Base-by-base conservation (phyloP, 2,113 vertebrate genomes). In the Notothenia rossii region DNA sequence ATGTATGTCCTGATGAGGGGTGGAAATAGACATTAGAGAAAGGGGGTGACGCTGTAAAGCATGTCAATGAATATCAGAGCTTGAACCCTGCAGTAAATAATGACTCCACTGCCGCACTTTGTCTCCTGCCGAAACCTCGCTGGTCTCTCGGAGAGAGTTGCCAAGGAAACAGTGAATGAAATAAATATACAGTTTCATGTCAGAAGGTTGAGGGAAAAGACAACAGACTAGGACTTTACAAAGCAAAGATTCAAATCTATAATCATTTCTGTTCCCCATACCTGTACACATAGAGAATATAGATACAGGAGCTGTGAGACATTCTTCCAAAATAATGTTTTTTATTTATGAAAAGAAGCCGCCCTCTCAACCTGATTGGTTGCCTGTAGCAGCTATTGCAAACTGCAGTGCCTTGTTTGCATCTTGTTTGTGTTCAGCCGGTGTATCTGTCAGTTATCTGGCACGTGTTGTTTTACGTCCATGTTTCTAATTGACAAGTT, bases 111-210 rank as follows among this genome's bases (percentile, higher is more conserved):
- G 79, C 82, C 74, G 80, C 84, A 87, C 88, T 93, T 81, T 86
- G 81, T 86, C 91, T 93, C 92, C 90, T 29, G 78, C 87, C 92
- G 86, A 89, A 91, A 87, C 82, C 88, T 91, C 48, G 77, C 83
- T 83, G 81, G 82, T 89, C 86, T 91, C 84, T 72, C 78, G 60
- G 72, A 88, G 79, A 85, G 88, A 91, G 94, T 96, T 95, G 89
- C 91, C 94, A 91, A 90, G 94, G 94, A 93, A 94, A 96, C 95
- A 86, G 91, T 87, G 89, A 89, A 90, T 84, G 82, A 90, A 91
- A 90, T 88, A 89, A 89, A 92, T 89, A 83, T 68, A 90, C 84
- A 89, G 83, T 90, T 89, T 82, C 77, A 65, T 92, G 86, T 92
- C 86, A 89, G 85, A 75, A 81, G 86, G 88, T 89, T 92, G 82